Evolutionary conservation across 2,797 vertebrate genomes (phyloP).

Genomic region (Eupleurogrammus muticus): DNA sequence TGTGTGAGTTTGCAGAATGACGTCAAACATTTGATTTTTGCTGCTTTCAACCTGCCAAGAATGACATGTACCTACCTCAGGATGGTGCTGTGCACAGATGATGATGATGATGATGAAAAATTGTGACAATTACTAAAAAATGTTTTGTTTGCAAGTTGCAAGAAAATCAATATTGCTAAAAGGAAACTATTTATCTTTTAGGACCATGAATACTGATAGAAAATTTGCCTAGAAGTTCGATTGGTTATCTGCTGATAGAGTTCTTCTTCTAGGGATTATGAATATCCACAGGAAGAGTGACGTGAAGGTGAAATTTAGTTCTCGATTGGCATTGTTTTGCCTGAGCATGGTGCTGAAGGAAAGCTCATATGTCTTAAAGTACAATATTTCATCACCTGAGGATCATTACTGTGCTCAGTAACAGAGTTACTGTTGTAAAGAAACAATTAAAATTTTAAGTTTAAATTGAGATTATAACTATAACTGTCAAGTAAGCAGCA

Average conservation of each 20-base stretch:
- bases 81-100: not conserved
- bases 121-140: not conserved
- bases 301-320: not conserved
- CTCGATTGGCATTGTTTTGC: not conserved
- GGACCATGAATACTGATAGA: not conserved
- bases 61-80: not conserved
- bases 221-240: not conserved
- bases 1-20: conserved; percentile 20
- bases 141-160: not conserved
- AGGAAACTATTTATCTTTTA: not conserved
- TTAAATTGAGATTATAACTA: no score
- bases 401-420: not conserved
- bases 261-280: not conserved
- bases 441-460: no score
- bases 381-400: not conserved
- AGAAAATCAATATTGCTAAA: not conserved
- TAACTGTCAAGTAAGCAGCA: not conserved
- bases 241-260: not conserved
- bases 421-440: no score
- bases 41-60: conserved; percentile 1
- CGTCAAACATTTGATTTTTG: conserved; percentile 16
- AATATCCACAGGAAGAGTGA: not conserved
- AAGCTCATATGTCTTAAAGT: no score
- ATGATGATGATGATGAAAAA: not conserved
- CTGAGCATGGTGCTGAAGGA: not conserved